These are phyloP conservation scores for Linnaemya tessellans DNA, from an alignment of 2,888 invertebrate species.

Conservation along the genomic window DNA sequence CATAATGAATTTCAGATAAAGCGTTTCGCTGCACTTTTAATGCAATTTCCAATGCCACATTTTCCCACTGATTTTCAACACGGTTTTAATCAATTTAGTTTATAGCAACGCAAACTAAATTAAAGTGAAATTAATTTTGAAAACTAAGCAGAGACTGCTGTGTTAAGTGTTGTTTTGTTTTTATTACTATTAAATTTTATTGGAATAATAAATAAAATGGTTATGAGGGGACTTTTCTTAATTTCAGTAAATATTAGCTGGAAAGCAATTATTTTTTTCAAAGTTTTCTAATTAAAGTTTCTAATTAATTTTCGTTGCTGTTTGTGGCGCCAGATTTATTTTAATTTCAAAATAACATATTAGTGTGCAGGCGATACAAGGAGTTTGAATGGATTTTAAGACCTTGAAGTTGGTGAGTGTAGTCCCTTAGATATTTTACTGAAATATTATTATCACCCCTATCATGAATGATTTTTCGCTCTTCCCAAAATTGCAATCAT, in stretches of 20 bases:
- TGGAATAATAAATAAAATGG: no score
- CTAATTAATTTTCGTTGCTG: background rate
- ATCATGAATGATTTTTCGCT: no score
- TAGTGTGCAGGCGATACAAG: no score
- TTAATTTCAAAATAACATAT: no score
- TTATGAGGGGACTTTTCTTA: no score
- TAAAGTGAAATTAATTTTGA: background rate
- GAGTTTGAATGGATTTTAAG: no score
- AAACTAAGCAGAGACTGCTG: background rate
- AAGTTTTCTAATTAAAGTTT: background rate
- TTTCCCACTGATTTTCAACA: slow-evolving; percentile 18
- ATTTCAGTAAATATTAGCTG: no score
- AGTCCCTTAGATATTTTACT: no score
- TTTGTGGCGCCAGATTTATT: no score
- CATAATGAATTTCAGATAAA: slow-evolving; percentile 22
- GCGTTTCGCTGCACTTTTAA: background rate
- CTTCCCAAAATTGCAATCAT: no score
- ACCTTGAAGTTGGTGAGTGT: no score
- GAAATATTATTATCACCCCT: no score
- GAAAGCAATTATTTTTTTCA: background rate
- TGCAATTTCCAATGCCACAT: slow-evolving; percentile 11
- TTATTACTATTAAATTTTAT: background rate
- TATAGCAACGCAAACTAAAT: background rate
- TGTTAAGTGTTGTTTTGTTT: background rate
- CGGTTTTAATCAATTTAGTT: slow-evolving; percentile 21